A percentile compares a stretch with the other conserved stretches of the same genome.
Evolutionary conservation across 2,797 vertebrate genomes (phyloP).

Genomic region (Caiman crocodilus): DNA sequence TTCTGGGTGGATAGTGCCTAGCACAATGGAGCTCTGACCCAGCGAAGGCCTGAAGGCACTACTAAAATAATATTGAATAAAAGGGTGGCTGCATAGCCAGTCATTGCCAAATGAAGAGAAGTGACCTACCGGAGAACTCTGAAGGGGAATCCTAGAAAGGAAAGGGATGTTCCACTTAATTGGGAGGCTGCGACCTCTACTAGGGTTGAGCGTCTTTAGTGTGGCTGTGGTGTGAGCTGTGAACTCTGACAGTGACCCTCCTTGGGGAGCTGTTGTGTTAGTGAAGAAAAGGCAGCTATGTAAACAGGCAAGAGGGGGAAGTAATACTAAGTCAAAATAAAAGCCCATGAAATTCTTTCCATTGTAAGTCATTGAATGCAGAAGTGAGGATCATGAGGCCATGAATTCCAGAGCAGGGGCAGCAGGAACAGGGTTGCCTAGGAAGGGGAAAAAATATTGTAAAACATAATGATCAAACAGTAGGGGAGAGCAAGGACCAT

Average conservation of each 20-base stretch:
- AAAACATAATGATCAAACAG: conserved; percentile 66
- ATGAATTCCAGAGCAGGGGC: conserved; percentile 67
- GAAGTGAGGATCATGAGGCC: conserved; percentile 37
- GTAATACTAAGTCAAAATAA: conserved; percentile 50
- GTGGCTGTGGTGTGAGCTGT: not conserved
- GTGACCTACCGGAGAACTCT: not conserved
- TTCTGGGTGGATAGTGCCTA: not conserved
- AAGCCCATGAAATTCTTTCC: conserved; percentile 62
- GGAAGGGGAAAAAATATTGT: conserved; percentile 71
- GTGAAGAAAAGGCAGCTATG: conserved; percentile 10
- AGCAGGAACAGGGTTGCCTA: conserved; percentile 51
- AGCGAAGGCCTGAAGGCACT: not conserved
- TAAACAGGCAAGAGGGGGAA: conserved; percentile 42
- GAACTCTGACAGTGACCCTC: not conserved
- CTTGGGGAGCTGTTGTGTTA: not conserved
- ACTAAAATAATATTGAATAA: not conserved
- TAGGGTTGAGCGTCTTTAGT: not conserved
- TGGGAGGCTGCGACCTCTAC: not conserved
- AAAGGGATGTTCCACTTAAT: not conserved
- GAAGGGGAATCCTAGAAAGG: conserved; percentile 28
- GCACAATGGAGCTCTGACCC: fast-evolving
- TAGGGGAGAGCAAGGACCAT: conserved; percentile 53
- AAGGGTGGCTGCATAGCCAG: fast-evolving
- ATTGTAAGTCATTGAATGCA: conserved; percentile 66
- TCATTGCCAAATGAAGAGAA: not conserved